Conservation (phyloP, 2,888 invertebrate genomes). For the Melanostoma mellinum region DNA sequence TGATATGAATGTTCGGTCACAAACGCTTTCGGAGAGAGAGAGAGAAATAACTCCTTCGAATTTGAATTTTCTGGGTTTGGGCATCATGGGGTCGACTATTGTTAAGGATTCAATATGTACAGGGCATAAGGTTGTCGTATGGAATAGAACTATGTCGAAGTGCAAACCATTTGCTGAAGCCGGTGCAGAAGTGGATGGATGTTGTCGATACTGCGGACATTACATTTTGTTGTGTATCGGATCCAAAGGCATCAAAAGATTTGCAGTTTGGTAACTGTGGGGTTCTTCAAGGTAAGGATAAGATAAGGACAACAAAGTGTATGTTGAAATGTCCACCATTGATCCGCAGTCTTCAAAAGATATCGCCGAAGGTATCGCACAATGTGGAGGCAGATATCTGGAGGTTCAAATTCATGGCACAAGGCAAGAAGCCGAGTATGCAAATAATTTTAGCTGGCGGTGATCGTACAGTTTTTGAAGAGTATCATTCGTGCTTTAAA, state of each 20-base stretch:
- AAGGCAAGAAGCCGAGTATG: slow-evolving; percentile 93
- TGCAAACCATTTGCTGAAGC: slow-evolving; percentile 93
- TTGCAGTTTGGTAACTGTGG: slow-evolving; percentile 98
- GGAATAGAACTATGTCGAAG: slow-evolving; percentile 95
- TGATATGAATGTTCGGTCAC: slow-evolving; percentile 89
- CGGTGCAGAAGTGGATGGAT: slow-evolving; percentile 94
- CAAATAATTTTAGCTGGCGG: slow-evolving; percentile 96
- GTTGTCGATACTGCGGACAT: slow-evolving; percentile 96
- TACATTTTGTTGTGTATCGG: slow-evolving; percentile 97
- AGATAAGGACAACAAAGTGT: slow-evolving; percentile 96
- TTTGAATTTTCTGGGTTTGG: slow-evolving; percentile 94
- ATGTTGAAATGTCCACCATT: slow-evolving; percentile 98
- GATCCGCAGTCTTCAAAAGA: slow-evolving; percentile 97
- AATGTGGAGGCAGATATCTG: slow-evolving; percentile 94
- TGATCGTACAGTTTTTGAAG: slow-evolving; percentile 93
- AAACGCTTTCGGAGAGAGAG: slow-evolving; percentile 90
- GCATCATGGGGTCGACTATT: slow-evolving; percentile 97
- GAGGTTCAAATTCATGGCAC: slow-evolving; percentile 97
- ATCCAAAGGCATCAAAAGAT: slow-evolving; percentile 96
- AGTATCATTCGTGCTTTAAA: slow-evolving; percentile 96
- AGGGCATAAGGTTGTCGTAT: slow-evolving; percentile 95
- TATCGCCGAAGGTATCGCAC: slow-evolving; percentile 94
- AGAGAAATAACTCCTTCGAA: slow-evolving; percentile 93
- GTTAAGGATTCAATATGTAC: slow-evolving; percentile 97
- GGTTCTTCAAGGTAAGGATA: slow-evolving; percentile 88